These are phyloP conservation scores for Drosophila kurseongensis DNA, from an alignment of 1,140 invertebrate species.

Conservation along the genomic window DNA sequence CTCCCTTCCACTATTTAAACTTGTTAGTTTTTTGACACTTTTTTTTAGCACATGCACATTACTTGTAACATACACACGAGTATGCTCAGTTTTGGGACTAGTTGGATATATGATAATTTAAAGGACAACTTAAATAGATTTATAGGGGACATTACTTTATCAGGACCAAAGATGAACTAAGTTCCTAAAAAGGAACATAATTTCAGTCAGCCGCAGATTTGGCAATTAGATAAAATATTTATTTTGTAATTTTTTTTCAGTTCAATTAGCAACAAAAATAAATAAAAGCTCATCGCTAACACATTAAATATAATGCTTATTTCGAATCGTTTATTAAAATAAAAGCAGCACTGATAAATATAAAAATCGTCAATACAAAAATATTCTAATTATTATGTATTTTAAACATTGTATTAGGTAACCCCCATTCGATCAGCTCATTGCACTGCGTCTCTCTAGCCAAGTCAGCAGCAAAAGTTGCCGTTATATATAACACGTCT, in stretches of 20 bases:
- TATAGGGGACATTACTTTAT: background rate
- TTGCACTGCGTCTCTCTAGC: slow-evolving; percentile 9
- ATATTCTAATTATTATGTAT: too few species aligned
- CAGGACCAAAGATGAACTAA: too few species aligned
- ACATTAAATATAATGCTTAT: too few species aligned
- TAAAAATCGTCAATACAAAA: background rate
- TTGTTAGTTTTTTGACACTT: slow-evolving; percentile 68
- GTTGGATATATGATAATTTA: background rate
- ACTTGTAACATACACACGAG: slow-evolving; percentile 7
- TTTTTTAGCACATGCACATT: slow-evolving; percentile 53
- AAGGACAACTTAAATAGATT: background rate
- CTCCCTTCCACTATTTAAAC: slow-evolving; percentile 25
- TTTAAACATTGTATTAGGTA: background rate
- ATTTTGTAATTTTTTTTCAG: too few species aligned
- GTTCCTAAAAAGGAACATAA: too few species aligned
- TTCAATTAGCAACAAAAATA: too few species aligned
- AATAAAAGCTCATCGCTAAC: too few species aligned
- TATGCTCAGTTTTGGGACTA: background rate
- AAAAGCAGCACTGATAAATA: too few species aligned
- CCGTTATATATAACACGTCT: slow-evolving; percentile 59
- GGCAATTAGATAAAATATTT: too few species aligned
- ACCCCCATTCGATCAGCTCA: slow-evolving; percentile 1
- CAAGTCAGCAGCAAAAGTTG: slow-evolving; percentile 77
- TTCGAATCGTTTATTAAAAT: too few species aligned
- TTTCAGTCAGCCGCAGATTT: too few species aligned